Evolutionary conservation across 2,888 invertebrate species (phyloP), one percentile per base, ranked within the genome.

Genomic region (Scrobipalpa atriplicella): DNA sequence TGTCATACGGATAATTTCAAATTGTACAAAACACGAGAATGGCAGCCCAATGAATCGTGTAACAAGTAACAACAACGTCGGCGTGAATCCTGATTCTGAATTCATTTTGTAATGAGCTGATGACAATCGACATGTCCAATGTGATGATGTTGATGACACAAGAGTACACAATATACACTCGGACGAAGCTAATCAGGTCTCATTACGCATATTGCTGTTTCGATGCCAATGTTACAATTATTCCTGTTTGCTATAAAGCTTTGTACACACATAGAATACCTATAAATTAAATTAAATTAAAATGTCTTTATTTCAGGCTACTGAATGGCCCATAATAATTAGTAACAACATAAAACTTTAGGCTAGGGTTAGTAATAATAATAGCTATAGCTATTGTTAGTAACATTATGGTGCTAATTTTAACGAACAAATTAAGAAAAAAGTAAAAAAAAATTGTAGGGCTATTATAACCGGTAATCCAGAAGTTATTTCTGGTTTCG

Each of bases 181-280:
- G 76, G 74, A 73, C 77, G 66, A 74, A 70, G 76, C 86, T 86
- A 87, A 89, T 89, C 86, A 88, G 84, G 81, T 74, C 82, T 86
- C 85, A 86, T 88, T 87, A 85, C 83, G 82, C 83, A 75, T 83
- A 86, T 85, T 84, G 83, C 78, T 81, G 84, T 79, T 79, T 79
- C 80, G 81, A 79, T 81, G 81, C 78, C 82, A 76, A 64, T 75
- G 79, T 85, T 82, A 86, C 84, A 85, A 83, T 83, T 81, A 80
- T 79, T 81, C 75, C 60, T 81, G 75, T 84, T 85, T 83, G 78
- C 71, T 67, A 1, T 61, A 19, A 61, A 58, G 58, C 58, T 38
- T 29, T n/a, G 29, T 58, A 16, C 58, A 58, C 58, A 58, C 58
- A 3, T 29, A 2, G 29, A 29, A 29, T 29, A 29, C 2, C 29